phyloP scores from a whole-genome alignment of 2,797 vertebrate genomes.

The Coccyzus lansbergi region DNA sequence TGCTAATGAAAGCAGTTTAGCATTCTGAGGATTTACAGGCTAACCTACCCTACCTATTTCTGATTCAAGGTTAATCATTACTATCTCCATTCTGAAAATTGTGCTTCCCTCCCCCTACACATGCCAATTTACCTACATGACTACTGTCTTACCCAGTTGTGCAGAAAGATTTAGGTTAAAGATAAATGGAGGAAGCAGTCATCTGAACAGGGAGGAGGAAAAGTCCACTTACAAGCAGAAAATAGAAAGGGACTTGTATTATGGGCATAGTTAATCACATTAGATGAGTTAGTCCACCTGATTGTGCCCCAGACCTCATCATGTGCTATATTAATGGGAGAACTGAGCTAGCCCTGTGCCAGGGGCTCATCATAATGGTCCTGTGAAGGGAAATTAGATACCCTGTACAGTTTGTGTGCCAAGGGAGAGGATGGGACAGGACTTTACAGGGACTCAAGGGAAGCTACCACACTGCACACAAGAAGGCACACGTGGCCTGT shows the following conservation, averaged over 20 bases:
- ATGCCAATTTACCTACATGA: neutral
- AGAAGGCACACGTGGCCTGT: neutral
- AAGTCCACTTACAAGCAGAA: neutral
- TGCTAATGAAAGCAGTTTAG: neutral
- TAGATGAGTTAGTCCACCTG: neutral
- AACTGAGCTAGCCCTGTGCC: neutral
- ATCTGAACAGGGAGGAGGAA: neutral
- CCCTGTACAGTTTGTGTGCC: neutral
- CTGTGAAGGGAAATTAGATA: neutral
- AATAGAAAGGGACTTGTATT: neutral
- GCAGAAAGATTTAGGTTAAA: neutral
- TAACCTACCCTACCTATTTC: neutral
- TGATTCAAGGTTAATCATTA: neutral
- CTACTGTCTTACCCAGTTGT: neutral
- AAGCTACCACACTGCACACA: neutral
- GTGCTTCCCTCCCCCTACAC: neutral
- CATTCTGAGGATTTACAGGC: neutral
- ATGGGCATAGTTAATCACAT: neutral
- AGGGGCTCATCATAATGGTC: neutral
- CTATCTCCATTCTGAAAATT: neutral
- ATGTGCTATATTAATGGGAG: neutral
- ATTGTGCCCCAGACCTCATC: neutral
- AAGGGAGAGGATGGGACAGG: neutral
- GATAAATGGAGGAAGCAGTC: neutral
- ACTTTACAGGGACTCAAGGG: neutral